Percentiles rank a stretch among this genome's conserved stretches.
Evolutionary conservation across 1,140 invertebrate genomes (phyloP).

Genomic region (Tetragonula clypearis): DNA sequence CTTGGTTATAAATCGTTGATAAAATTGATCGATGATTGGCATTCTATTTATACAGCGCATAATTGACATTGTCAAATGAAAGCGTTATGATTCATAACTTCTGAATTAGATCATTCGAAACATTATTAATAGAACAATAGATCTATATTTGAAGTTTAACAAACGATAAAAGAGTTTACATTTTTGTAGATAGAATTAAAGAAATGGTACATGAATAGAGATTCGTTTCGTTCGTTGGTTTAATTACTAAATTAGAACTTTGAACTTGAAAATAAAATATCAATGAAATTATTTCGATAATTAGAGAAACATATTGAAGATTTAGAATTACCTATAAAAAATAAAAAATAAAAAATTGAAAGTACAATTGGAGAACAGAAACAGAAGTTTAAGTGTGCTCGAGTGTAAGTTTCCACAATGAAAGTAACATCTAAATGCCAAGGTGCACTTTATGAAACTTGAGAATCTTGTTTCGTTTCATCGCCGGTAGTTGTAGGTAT

Average conservation of each 20-base stretch:
- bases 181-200: neutral
- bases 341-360: neutral
- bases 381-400: conserved; percentile 23
- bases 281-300: too few species aligned
- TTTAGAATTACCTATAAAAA: too few species aligned
- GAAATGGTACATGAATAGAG: neutral
- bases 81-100: too few species aligned
- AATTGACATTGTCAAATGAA: neutral
- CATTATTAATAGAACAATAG: neutral
- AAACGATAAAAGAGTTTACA: too few species aligned
- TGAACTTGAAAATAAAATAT: too few species aligned
- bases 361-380: too few species aligned
- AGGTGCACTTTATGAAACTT: conserved; percentile 71
- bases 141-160: neutral
- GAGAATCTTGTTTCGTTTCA: conserved; percentile 44
- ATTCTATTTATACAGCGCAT: neutral
- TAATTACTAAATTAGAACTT: too few species aligned
- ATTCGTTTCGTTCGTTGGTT: neutral
- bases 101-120: neutral
- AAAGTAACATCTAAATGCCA: conserved; percentile 63
- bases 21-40: neutral
- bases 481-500: too few species aligned
- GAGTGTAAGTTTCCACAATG: conserved; percentile 71
- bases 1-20: conserved; percentile 6
- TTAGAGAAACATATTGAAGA: too few species aligned